Evolutionary conservation across 2,113 vertebrate genomes (phyloP), one percentile per base, ranked within the genome.

Genomic region (Coracopsis vasa): DNA sequence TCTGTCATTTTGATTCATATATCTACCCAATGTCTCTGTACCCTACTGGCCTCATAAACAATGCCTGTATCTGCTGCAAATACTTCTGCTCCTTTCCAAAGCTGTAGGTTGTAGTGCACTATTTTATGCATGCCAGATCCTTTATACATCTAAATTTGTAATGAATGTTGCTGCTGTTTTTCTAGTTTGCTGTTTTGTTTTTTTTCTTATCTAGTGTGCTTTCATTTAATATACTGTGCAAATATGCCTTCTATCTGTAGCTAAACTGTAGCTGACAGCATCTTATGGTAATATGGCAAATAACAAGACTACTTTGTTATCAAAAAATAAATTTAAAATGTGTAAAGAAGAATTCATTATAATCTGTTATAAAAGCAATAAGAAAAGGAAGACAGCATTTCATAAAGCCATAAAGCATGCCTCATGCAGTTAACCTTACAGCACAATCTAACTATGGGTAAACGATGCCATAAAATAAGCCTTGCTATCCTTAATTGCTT

Each of bases 381-480:
- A 80, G 74, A 28, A 35, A 67, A 70, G 53, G 89, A 54, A 92
- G 91, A 35, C 58, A 92, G 71, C 61, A 48, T 74, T 96, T 74
- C 84, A 92, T 39, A 16, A 66, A 58, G 54, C 65, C 24, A 13
- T 95, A 92, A 95, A 96, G 85, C 58, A 25, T 69, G 67, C 77
- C 58, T 93, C 53, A 9, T 83, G 82, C 73, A 47, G 47, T 74
- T 96, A 95, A 95, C 80, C 94, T 95, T 45, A 48, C 78, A 85
- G 66, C 83, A 77, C 85, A 78, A 73, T 86, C 85, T 62, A 90
- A 54, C 64, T 82, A 42, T 78, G 69, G 92, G 79, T 75, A 94
- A 95, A 96, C 9, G 42, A 89, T 87, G 92, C 67, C 44, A 88
- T 95, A 97, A 96, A 97, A 84, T 56, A 85, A 94, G 80, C 41